These are phyloP conservation scores for Hemicordylus capensis DNA, from an alignment of 2,113 vertebrate genomes.

Conservation along the genomic window DNA sequence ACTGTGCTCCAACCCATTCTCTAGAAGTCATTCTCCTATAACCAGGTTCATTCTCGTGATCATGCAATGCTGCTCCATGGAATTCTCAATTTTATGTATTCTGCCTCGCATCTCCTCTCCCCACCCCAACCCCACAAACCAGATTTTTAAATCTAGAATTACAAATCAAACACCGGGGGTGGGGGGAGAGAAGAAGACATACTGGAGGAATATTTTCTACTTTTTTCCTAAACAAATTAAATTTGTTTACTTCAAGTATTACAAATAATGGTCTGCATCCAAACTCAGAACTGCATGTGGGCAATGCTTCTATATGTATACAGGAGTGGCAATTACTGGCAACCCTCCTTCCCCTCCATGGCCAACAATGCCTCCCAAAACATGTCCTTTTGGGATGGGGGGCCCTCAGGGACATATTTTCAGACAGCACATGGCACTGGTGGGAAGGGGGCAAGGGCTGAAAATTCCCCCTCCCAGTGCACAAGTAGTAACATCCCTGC, in stretches of 20 bases:
- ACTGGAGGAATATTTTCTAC: background rate
- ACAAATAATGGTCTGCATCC: too few relatives aligned
- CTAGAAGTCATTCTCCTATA: background rate
- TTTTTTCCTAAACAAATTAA: background rate
- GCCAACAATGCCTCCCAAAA: too few relatives aligned
- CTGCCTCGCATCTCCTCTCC: background rate
- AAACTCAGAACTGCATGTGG: too few relatives aligned
- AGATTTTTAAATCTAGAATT: background rate
- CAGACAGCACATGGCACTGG: constrained; percentile 10
- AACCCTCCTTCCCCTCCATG: too few relatives aligned
- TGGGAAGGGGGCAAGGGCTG: too few relatives aligned
- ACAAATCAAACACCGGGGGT: too few relatives aligned
- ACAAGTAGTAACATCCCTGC: too few relatives aligned
- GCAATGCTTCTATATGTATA: too few relatives aligned
- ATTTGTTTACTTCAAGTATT: background rate
- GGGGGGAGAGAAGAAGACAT: background rate
- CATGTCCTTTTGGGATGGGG: too few relatives aligned
- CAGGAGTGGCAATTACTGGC: too few relatives aligned
- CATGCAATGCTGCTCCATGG: background rate
- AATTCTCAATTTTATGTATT: background rate
- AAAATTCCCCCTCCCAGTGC: too few relatives aligned
- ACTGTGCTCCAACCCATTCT: background rate
- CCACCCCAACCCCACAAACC: background rate
- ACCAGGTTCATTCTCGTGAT: background rate
- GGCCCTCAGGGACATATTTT: too few relatives aligned